Evolutionary conservation across 2,113 vertebrate genomes (phyloP), one percentile per base, ranked within the genome.

Genomic region (Dicrurus megarhynchus): DNA sequence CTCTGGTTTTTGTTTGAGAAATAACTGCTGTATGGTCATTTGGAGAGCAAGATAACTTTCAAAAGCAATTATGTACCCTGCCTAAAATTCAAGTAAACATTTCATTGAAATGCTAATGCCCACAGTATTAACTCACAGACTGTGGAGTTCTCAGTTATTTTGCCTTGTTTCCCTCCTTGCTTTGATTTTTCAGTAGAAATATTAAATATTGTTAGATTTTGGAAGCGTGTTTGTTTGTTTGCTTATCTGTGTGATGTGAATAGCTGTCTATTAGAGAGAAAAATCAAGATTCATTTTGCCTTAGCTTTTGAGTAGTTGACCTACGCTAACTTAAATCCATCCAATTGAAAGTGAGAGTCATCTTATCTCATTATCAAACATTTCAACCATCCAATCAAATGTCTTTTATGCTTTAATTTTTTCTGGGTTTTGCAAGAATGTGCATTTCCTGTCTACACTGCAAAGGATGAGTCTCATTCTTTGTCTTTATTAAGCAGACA

Each of bases 71-170:
- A 59, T 6, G 16, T 87, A 35, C 15, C 16, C 42, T 55, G 33
- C 59, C 77, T 95, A 84, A 93, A 96, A 93, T 93, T 68, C 32
- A 70, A 61, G 56, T 70, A 85, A 87, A 73, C 22, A 16, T 80
- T 89, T 90, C 18, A 63, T 76, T 83, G 52, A 84, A 68, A 69
- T 6, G 1, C 52, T 87, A 60, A 46, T 92, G 37, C 41, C 17
- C 28, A 33, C 32, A 44, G 11, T 68, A 73, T 87, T 80, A 64
- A 53, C 90, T 86, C 70, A 84, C 59, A 56, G 64, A 39, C 53
- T 78, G 27, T 47, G 27, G 39, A 74, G 41, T 90, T 92, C 32
- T 95, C n/a, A 27, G 15, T 87, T 78, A 59, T 37, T 55, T 18
- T 82, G n/a, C 56, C 52, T 84, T 88, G 11, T 81, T 81, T 92